Conservation (phyloP, 2,113 vertebrate species). For the Bubo scandiacus region DNA sequence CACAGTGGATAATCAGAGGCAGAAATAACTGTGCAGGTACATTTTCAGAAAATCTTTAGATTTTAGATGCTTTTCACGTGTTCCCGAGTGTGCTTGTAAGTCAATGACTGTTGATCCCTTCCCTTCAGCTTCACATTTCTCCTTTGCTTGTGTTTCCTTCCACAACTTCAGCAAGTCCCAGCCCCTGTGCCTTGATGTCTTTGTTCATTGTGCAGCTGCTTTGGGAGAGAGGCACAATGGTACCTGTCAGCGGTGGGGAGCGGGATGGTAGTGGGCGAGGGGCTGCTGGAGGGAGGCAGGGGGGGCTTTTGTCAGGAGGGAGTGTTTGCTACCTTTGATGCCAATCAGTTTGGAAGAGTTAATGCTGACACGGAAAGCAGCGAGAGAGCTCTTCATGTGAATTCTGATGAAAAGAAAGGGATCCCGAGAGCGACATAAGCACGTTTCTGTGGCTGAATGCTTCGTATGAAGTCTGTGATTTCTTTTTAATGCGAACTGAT, state of each 20-base stretch:
- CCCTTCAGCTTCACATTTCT: not conserved
- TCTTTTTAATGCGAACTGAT: conserved; percentile 13
- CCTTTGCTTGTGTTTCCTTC: conserved; percentile 24
- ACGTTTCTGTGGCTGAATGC: not conserved
- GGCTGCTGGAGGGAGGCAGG: not conserved
- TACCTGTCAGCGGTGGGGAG: not conserved
- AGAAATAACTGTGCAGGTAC: not conserved
- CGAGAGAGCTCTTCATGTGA: not conserved
- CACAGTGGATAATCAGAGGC: not conserved
- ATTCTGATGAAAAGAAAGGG: not conserved
- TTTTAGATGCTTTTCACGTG: not conserved
- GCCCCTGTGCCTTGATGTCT: not conserved
- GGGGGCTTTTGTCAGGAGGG: conserved; percentile 8
- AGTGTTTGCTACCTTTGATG: conserved; percentile 38
- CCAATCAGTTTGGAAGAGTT: conserved; percentile 25
- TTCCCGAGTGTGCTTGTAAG: fast-evolving
- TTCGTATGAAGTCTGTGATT: not conserved
- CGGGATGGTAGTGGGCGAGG: not conserved
- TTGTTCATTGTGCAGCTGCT: conserved; percentile 13
- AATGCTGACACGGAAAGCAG: not conserved
- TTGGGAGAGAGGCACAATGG: not conserved
- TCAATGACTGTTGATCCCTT: not conserved
- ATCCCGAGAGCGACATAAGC: not conserved
- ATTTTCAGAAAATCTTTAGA: not conserved
- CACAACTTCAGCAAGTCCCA: not conserved